These are phyloP conservation scores for Melanaphis sacchari DNA, from an alignment of 1,140 invertebrate genomes.

Conservation along the genomic window DNA sequence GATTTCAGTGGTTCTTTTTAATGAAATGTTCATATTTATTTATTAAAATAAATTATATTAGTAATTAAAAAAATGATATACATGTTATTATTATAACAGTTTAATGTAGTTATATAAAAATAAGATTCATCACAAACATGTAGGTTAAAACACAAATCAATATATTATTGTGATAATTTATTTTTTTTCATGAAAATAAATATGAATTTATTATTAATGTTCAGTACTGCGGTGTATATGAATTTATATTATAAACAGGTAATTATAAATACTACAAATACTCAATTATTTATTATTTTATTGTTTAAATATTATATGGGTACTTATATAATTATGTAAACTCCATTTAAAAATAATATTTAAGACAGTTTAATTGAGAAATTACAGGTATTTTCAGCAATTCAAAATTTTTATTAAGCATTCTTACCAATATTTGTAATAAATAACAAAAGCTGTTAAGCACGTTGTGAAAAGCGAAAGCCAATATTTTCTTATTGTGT, in stretches of 20 bases:
- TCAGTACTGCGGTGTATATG: not conserved
- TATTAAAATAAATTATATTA: not conserved
- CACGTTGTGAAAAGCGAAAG: not conserved
- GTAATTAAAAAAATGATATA: not conserved
- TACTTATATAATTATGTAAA: not conserved
- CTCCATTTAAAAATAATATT: too few species aligned
- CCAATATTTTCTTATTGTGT: not conserved
- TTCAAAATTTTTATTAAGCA: not conserved
- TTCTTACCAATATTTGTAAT: not conserved
- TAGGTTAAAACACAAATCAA: not conserved
- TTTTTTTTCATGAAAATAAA: not conserved
- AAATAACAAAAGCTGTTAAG: not conserved
- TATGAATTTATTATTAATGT: not conserved
- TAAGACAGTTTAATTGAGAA: not conserved
- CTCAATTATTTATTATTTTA: too few species aligned
- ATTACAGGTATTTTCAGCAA: not conserved
- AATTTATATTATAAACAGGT: not conserved
- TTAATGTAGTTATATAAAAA: not conserved
- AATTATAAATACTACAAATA: too few species aligned
- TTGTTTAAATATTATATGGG: too few species aligned
- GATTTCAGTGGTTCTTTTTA: too few species aligned
- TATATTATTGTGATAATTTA: not conserved
- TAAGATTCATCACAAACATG: not conserved
- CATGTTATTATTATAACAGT: not conserved
- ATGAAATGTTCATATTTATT: not conserved